Evolutionary conservation across 2,797 vertebrate species (phyloP).

Genomic region (Remorina albescens): DNA sequence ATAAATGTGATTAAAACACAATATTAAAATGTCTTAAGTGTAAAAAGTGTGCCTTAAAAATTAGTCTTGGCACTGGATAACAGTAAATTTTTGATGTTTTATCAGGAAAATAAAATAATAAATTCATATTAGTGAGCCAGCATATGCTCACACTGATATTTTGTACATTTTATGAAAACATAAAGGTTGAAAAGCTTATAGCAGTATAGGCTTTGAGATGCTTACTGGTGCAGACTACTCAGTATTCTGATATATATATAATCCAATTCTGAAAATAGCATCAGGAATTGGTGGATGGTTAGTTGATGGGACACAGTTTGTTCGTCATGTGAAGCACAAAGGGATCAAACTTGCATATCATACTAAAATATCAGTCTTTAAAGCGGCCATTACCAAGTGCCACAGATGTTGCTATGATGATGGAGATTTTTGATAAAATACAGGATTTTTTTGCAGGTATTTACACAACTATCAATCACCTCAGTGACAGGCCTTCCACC

Average conservation of each 20-base stretch:
- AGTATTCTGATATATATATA: slow-evolving; percentile 13
- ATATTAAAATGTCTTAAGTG: too few species aligned
- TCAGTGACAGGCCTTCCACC: slow-evolving; percentile 29
- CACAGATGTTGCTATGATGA: slow-evolving; percentile 53
- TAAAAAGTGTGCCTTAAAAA: too few species aligned
- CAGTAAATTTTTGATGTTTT: too few species aligned
- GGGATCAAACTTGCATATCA: slow-evolving; percentile 53
- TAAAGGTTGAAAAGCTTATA: slow-evolving; percentile 1
- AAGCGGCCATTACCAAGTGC: slow-evolving; percentile 49
- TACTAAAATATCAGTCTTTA: slow-evolving; percentile 48
- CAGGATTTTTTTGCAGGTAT: slow-evolving; percentile 15
- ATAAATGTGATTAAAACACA: too few species aligned
- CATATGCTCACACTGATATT: slow-evolving; percentile 1
- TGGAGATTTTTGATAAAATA: slow-evolving; percentile 49
- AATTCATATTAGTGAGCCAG: neutral
- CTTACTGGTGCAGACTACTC: neutral
- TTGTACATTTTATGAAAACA: neutral
- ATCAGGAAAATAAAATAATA: too few species aligned
- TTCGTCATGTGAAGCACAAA: slow-evolving; percentile 48
- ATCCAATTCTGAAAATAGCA: slow-evolving; percentile 35
- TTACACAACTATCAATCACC: slow-evolving; percentile 42
- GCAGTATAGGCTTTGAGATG: neutral
- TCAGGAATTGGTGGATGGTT: slow-evolving; percentile 31
- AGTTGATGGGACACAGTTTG: slow-evolving; percentile 47
- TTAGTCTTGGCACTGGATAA: too few species aligned